Percentiles rank a stretch among this genome's conserved stretches.
Evolutionary conservation across 2,888 invertebrate species (phyloP).

Genomic region (Euproctis similis): DNA sequence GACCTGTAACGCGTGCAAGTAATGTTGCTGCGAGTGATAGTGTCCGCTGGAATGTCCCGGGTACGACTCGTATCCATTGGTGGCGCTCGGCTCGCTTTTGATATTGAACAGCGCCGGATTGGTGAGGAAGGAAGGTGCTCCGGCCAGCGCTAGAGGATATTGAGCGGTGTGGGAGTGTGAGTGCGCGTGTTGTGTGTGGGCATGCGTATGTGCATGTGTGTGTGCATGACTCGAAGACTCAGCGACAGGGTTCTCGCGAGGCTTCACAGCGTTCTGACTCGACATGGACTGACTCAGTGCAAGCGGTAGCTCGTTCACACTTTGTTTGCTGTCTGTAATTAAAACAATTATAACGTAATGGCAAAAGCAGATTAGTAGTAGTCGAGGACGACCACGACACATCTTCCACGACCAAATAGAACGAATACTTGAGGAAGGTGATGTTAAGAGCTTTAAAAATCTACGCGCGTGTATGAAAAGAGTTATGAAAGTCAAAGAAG

Average conservation of each 20-base stretch:
- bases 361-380: too few species aligned
- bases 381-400: too few species aligned
- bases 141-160: conserved; percentile 32
- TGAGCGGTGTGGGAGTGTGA: conserved; percentile 18
- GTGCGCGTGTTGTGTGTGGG: not conserved
- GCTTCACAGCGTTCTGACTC: conserved; percentile 18
- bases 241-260: conserved; percentile 52
- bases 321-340: conserved; percentile 54
- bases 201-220: conserved; percentile 40
- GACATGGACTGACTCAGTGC: conserved; percentile 46
- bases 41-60: conserved; percentile 43
- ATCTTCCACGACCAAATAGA: too few species aligned
- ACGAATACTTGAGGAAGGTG: too few species aligned
- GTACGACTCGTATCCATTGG: conserved; percentile 45
- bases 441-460: too few species aligned
- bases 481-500: too few species aligned
- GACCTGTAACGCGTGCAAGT: conserved; percentile 73
- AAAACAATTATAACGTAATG: too few species aligned
- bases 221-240: conserved; percentile 45
- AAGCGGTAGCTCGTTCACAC: conserved; percentile 63
- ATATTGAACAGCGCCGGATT: conserved; percentile 61
- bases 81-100: conserved; percentile 61
- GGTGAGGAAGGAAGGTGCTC: conserved; percentile 43
- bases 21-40: conserved; percentile 71
- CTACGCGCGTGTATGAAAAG: too few species aligned